Base-by-base conservation (phyloP, 2,888 invertebrate species). In the Apodemia hepburni region DNA sequence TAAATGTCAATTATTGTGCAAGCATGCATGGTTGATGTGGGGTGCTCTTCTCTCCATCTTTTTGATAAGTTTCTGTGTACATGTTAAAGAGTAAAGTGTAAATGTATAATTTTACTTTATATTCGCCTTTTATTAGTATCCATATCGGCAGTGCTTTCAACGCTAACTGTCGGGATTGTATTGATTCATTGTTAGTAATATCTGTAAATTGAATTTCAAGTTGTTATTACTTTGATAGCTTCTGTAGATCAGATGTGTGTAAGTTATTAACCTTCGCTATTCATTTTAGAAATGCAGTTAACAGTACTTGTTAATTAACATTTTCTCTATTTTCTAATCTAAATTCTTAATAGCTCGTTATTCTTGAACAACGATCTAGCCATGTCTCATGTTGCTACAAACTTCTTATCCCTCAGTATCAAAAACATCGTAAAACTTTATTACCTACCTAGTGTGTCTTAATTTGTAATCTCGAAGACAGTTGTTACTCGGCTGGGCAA, bases 381-480 rank as follows among this genome's bases (percentile, higher is more conserved):
- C 6, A 2, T 4, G 42, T 6, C 15, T 42, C 6, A 42, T 42
- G 15, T 42, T 47, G n/a, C 15, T 8, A 7, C 8, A 47, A 47
- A 47, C 7, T n/a, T 2, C 3, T 12, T 12, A 38, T 12, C 11
- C 38, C 9, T 12, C 11, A 12, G 12, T 38, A 38, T 38, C 38
- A 38, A 38, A 12, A 47, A 17, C 17, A 17, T 47, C 45, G 27
- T 57, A 15, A 22, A 57, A 12, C 15, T 57, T 27, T 57, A 12
- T n/a, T 57, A 27, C 27, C 27, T 0, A 54, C 27, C 15, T 27
- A 27, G 27, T 57, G 7, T 29, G 54, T 27, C 27, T 57, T 57
- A 47, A 47, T 27, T 57, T 57, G 54, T 57, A 27, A 17, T 29
- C 27, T 54, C 5, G 12, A 54, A 51, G 49, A 47, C 51, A 27